Percentiles rank a stretch among this genome's conserved stretches.
phyloP scores from a whole-genome alignment of 2,113 vertebrate genomes.

The Mesocricetus auratus region DNA sequence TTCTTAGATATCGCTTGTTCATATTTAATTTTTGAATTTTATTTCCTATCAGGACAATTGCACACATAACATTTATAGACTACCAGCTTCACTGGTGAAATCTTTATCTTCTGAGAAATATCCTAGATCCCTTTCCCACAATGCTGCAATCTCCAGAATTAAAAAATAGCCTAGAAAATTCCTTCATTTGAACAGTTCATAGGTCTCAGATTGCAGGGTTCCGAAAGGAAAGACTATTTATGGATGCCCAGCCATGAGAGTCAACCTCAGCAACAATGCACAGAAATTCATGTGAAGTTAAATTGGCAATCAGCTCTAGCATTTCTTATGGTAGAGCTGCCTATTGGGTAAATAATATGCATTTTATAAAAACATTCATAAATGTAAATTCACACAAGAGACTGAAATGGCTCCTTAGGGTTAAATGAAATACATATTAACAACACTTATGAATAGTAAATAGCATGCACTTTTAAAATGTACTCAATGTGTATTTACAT shows the following conservation, averaged over 20 bases:
- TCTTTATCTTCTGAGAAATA: conserved; percentile 61
- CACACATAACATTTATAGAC: conserved; percentile 29
- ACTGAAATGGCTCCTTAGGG: conserved; percentile 79
- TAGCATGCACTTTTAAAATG: conserved; percentile 73
- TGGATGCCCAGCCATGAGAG: conserved; percentile 11
- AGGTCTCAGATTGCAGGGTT: conserved; percentile 38
- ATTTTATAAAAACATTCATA: conserved; percentile 80
- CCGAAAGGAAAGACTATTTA: conserved; percentile 69
- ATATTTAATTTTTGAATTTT: conserved; percentile 60
- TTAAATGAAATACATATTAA: conserved; percentile 82
- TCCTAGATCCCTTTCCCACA: conserved; percentile 56
- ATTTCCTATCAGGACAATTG: conserved; percentile 49
- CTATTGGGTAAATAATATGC: conserved; percentile 75
- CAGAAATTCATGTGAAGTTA: conserved; percentile 70
- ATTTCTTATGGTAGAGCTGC: conserved; percentile 71
- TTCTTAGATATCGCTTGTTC: conserved; percentile 3
- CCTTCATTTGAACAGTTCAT: conserved; percentile 52
- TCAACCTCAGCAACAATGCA: conserved; percentile 60
- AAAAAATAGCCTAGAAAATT: conserved; percentile 64
- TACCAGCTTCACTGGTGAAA: conserved; percentile 46
- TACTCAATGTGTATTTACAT: conserved; percentile 68
- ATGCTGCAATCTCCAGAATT: conserved; percentile 57
- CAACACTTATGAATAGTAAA: conserved; percentile 77
- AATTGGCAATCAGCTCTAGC: conserved; percentile 77
- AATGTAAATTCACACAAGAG: conserved; percentile 82